Base-by-base conservation (phyloP, 1,140 invertebrate genomes). In the Amyelois transitella region DNA sequence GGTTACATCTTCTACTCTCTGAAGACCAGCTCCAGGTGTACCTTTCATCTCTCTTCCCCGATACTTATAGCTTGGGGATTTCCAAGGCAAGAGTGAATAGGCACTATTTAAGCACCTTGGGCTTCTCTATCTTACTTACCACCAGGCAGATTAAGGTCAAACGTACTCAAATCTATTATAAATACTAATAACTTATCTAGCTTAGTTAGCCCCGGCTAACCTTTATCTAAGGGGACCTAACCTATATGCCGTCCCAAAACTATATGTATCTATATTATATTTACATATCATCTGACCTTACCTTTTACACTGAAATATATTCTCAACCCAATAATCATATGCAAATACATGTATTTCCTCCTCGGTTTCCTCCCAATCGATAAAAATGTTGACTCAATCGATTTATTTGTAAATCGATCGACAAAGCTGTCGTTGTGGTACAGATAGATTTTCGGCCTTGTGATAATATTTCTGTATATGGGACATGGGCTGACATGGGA, bases 401-500 rank as follows among this genome's bases (percentile, higher is more conserved):
- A 48, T 48, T 21, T 48, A 21, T 21, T 21, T 48, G 12, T 20
- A 8, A 6, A 48, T 21, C 18, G 45, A 20, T 53, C 54, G 43
- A 59, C 57, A 62, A 62, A 18, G 60, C 12, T 22, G 25, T 21
- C 57, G 12, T 50, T 59, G 57, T 59, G 10, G 45, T 18, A 48
- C 14, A 18, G 45, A 48, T 48, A 38, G 56, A 52, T 58, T 20
- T n/a, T 25, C 47, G 52, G 49, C 53, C 54, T 45, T 51, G 60
- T 25, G 43, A n/a, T 48, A 28, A 12, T 21, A 48, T 20, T 47
- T 6, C 18, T 47, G 6, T 47, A 72, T 62, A 68, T 72, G 38
- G 69, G 64, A 66, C 69, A 70, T 65, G 60, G 71, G 71, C 32
- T 66, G 64, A 66, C 69, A 70, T 65, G 60, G 71, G 71, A 70